Evolutionary conservation across 2,113 vertebrate species (phyloP).

Genomic region (Phodopus roborovskii): DNA sequence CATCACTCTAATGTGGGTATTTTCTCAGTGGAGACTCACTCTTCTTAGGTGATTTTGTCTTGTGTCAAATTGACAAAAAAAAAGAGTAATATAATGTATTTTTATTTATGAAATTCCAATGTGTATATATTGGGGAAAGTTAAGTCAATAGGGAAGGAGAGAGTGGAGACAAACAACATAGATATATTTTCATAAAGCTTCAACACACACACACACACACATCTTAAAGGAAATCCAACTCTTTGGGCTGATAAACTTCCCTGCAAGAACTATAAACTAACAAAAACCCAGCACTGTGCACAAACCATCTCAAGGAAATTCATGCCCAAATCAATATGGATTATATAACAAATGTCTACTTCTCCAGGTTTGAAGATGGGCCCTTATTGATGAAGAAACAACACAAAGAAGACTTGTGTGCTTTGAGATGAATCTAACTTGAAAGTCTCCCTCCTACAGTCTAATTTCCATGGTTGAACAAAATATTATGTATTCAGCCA

Average conservation of each 20-base stretch:
- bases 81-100: not conserved
- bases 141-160: not conserved
- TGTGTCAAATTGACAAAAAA: not conserved
- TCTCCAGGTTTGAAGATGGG: not conserved
- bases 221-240: not conserved
- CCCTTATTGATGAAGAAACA: not conserved
- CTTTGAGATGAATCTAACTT: not conserved
- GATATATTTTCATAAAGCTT: not conserved
- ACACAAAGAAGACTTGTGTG: not conserved
- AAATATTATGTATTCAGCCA: not conserved
- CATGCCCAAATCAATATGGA: not conserved
- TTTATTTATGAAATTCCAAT: not conserved
- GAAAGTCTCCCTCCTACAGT: too few species aligned
- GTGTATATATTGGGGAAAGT: not conserved
- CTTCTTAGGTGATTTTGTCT: not conserved
- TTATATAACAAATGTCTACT: not conserved
- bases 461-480: not conserved
- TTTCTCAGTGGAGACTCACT: not conserved
- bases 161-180: not conserved
- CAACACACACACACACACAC: not conserved
- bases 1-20: not conserved
- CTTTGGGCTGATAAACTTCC: not conserved
- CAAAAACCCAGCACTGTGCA: not conserved
- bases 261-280: not conserved
- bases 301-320: not conserved